Base-by-base conservation (phyloP, 2,113 vertebrate species). In the Trogon melanurus region DNA sequence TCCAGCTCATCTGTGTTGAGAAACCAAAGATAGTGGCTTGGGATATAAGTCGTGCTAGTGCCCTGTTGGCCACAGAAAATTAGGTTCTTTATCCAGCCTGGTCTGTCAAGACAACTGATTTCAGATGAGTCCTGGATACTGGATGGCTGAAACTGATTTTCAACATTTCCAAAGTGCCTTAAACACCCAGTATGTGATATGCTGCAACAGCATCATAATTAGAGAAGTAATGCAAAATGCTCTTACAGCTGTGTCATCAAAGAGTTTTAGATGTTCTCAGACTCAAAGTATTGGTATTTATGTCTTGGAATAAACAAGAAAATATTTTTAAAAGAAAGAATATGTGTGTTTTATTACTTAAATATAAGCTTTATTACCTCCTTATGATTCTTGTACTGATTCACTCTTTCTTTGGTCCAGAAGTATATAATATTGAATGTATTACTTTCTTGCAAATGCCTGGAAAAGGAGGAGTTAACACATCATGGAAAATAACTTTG, bases 381-480 rank as follows among this genome's bases (percentile, higher is more conserved):
- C 44, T 92, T 88, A 74, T 69, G 61, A 93, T 73, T 93, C 53
- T 82, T 78, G 20, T n/a, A 72, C 34, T 58, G 79, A 92, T 89
- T 71, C 74, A 27, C 75, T 85, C 51, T 74, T 90, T 48, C 44
- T 50, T 60, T 91, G 79, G 54, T 93, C 48, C 71, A 79, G 3
- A 3, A 76, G 30, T 65, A 53, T 66, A 44, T 61, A 74, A 85
- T 87, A 89, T 26, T 71, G 45, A 69, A 51, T 62, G 29, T 56
- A 79, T 88, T 79, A 64, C 62, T 93, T 95, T 86, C 89, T 91
- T 85, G 47, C 65, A 95, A 91, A 88, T 88, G 65, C 36, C 56
- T 84, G 83, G 90, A 54, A 97, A 94, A 91, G 62, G 48, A 95
- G 38, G 81, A 95, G 67, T 95, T 95, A 93, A 95, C 62, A 56